A percentile compares a stretch with the other conserved stretches of the same genome.
phyloP scores from a whole-genome alignment of 1,140 invertebrate species.

The Mya arenaria region DNA sequence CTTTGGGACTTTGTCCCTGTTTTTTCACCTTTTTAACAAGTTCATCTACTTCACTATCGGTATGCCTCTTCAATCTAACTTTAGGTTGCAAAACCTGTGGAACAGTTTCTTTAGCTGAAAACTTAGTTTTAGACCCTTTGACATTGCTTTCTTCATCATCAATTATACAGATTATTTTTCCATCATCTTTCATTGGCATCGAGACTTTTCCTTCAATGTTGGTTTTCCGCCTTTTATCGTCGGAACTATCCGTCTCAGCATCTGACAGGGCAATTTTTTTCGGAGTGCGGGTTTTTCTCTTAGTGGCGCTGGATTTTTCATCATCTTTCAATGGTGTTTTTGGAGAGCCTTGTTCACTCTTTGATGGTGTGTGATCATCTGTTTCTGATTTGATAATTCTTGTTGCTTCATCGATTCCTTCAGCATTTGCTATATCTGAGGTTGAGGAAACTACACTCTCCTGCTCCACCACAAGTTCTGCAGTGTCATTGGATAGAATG shows the following conservation, averaged over 20 bases:
- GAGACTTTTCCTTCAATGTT: background rate
- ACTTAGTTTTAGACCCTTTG: too few species aligned
- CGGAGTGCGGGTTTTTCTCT: slow-evolving; percentile 33
- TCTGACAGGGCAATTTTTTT: background rate
- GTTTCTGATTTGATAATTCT: too few species aligned
- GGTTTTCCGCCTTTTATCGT: too few species aligned
- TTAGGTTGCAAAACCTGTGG: background rate
- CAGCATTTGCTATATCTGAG: too few species aligned
- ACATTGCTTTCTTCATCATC: background rate
- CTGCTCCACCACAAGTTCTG: too few species aligned
- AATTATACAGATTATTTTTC: background rate
- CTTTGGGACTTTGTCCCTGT: background rate
- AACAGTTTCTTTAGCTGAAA: background rate
- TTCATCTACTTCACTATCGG: background rate
- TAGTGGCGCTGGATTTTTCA: slow-evolving; percentile 27
- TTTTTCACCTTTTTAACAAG: background rate
- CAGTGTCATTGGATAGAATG: too few species aligned
- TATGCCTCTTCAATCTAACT: background rate
- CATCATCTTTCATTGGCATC: background rate
- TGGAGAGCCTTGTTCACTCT: background rate
- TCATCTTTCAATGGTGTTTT: slow-evolving; percentile 2
- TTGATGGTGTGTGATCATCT: too few species aligned
- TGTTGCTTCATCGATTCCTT: too few species aligned
- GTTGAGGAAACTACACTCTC: too few species aligned
- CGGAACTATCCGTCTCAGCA: too few species aligned